Conservation (phyloP, 2,888 invertebrate species). For the Zonitis immaculata region DNA sequence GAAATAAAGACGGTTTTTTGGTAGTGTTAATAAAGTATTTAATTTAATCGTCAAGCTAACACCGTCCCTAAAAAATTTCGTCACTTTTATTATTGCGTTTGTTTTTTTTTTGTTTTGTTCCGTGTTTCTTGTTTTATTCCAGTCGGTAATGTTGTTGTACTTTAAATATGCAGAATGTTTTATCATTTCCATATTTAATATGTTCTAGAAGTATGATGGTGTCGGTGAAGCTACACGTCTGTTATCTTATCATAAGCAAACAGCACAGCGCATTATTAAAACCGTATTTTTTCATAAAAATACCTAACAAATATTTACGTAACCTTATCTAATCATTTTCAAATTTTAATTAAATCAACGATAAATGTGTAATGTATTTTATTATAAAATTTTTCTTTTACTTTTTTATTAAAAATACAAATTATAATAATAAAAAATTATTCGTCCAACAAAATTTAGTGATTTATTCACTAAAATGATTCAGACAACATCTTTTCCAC, state of each 20-base stretch:
- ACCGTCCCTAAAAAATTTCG: neutral
- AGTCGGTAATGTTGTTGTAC: neutral
- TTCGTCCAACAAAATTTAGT: no score
- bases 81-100: neutral
- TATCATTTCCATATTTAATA: slow-evolving; percentile 19
- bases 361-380: no score
- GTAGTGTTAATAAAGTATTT: slow-evolving; percentile 8
- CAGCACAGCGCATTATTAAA: slow-evolving; percentile 24
- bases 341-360: slow-evolving; percentile 15
- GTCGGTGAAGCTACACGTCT: slow-evolving; percentile 11
- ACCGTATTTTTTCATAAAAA: slow-evolving; percentile 21
- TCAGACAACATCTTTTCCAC: no score
- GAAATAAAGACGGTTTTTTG: neutral
- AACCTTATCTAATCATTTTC: slow-evolving; percentile 14
- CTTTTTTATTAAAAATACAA: no score
- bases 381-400: neutral
- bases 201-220: slow-evolving; percentile 7
- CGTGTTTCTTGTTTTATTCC: neutral
- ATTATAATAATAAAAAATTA: neutral
- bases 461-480: no score
- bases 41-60: slow-evolving; percentile 6
- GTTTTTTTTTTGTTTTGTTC: neutral
- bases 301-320: slow-evolving; percentile 15
- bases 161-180: slow-evolving; percentile 5
- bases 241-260: slow-evolving; percentile 26